Evolutionary conservation across 2,888 invertebrate species (phyloP).

Genomic region (Drosophila paramelanica): DNA sequence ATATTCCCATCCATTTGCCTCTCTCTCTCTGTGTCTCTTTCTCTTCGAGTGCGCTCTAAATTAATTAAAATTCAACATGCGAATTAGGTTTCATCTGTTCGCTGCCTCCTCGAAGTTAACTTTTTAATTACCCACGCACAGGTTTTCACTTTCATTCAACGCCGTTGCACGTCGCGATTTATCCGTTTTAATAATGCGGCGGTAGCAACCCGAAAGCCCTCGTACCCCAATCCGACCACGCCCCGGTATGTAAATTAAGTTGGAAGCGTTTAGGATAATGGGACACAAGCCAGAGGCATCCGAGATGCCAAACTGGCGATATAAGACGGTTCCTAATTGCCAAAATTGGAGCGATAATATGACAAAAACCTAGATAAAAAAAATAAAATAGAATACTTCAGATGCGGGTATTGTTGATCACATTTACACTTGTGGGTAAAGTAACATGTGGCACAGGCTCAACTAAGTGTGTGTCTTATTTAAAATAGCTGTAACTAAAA

Average conservation of each 20-base stretch:
- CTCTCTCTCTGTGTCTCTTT: not conserved
- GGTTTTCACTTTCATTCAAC: slow-evolving; percentile 78
- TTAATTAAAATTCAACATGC: slow-evolving; percentile 81
- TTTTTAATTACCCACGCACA: slow-evolving; percentile 81
- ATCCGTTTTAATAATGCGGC: slow-evolving; percentile 76
- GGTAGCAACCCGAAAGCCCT: not conserved
- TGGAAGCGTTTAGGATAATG: slow-evolving; percentile 64
- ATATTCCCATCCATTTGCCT: not conserved
- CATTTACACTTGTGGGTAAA: not conserved
- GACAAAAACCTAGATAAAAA: slow-evolving; percentile 18
- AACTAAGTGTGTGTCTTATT: not conserved
- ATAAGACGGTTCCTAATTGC: slow-evolving; percentile 47
- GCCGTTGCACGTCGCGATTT: slow-evolving; percentile 79
- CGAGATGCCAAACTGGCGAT: slow-evolving; percentile 38
- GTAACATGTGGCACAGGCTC: not conserved
- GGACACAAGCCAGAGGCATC: slow-evolving; percentile 46
- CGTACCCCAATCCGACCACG: slow-evolving; percentile 1
- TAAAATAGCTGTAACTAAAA: not conserved
- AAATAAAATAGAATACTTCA: not conserved
- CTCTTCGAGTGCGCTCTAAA: slow-evolving; percentile 57
- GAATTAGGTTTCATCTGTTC: slow-evolving; percentile 70
- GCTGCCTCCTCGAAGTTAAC: slow-evolving; percentile 36
- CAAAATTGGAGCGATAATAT: slow-evolving; percentile 44
- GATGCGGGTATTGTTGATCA: not conserved
- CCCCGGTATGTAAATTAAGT: slow-evolving; percentile 65